Base-by-base conservation (phyloP, 92 coral and sea anemone genomes). In the Palythoa grandis region DNA sequence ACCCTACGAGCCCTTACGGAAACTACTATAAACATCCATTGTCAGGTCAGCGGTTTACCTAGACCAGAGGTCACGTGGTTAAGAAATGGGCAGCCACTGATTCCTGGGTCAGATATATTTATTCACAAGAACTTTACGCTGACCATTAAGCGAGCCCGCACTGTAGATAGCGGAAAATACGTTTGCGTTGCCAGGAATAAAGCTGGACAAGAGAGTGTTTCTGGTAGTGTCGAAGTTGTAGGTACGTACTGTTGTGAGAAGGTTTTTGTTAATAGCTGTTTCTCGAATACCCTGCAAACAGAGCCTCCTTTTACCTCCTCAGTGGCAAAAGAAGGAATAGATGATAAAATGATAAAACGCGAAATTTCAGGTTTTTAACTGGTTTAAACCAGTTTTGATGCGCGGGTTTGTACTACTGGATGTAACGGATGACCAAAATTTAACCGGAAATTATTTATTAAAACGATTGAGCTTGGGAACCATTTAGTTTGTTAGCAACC, bases 31-130 rank as follows among this genome's bases (percentile, higher is more conserved):
- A 78, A 79, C 76, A 74, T 94, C 38, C 68, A 91, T 5, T 94
- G 98, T 88, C 66, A 6, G 74, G 98, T 88, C 29, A 92, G 85
- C 56, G 98, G 98, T 39, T 20, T 90, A 19, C 98, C 98, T 50
- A 43, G 66, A 74, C 95, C 98, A 11, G 53, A 79, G 15, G 90
- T 90, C 82, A 84, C 40, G 63, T 94, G 98, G 98, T 87, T 43
- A 0, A 94, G 85, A 73, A 92, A 92, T 70, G 92, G 86, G 0
- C 91, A 83, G 66, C 83, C 76, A 40, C 24, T 94, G 19, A 60
- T 17, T 13, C 39, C 88, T 7, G 92, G 91, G 38, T 74, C 86
- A 39, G 75, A 84, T 38, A 37, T 90, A 65, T 72, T 53, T 47
- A 77, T 94, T 60, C 74, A 74, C 20, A 52, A 79, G 20, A 92